phyloP scores from a whole-genome alignment of 1,140 invertebrate genomes.

The Atopsyche davidsoni region DNA sequence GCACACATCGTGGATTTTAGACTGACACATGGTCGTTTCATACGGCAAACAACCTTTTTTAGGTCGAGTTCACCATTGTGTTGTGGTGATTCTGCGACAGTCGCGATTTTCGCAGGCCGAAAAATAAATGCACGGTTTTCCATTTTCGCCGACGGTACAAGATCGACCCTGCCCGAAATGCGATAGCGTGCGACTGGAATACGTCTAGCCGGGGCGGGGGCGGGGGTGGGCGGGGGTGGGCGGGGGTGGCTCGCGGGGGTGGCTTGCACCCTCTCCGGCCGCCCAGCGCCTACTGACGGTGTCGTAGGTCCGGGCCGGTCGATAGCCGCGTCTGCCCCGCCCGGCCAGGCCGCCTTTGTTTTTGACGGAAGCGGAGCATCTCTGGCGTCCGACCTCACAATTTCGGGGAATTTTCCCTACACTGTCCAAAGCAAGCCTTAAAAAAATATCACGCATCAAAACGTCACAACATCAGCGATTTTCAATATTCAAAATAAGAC shows the following conservation, averaged over 20 bases:
- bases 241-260: background rate
- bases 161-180: conserved; percentile 28
- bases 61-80: too few species aligned
- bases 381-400: too few species aligned
- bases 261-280: too few species aligned
- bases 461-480: too few species aligned
- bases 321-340: conserved; percentile 28
- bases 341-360: conserved; percentile 10
- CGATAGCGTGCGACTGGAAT: conserved; percentile 31
- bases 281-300: conserved; percentile 12
- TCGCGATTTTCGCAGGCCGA: background rate
- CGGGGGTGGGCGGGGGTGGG: conserved; percentile 14
- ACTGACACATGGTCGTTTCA: too few species aligned
- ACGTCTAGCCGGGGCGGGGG: conserved; percentile 30
- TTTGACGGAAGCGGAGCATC: background rate
- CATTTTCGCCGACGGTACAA: conserved; percentile 11
- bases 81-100: too few species aligned
- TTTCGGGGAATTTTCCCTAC: too few species aligned
- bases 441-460: too few species aligned
- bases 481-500: too few species aligned
- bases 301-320: conserved; percentile 30
- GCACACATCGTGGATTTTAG: too few species aligned
- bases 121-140: background rate
- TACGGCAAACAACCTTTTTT: too few species aligned
- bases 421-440: too few species aligned